Percentiles rank a stretch among this genome's conserved stretches.
These are phyloP conservation scores for Nibea albiflora DNA, from an alignment of 2,113 vertebrate species.

Conservation along the genomic window DNA sequence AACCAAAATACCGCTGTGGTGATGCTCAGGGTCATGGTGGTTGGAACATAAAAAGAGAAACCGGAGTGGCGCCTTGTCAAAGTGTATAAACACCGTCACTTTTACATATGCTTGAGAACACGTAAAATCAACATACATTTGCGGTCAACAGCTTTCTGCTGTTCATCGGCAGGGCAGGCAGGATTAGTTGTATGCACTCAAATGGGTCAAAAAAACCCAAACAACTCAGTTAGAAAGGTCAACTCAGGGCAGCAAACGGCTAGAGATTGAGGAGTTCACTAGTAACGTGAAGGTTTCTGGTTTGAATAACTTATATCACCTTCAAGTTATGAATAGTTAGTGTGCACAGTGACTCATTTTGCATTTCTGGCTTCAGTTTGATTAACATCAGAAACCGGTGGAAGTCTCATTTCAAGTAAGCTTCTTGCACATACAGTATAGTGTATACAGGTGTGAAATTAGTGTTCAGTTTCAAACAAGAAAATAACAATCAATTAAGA, in stretches of 20 bases:
- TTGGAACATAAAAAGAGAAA: constrained; percentile 79
- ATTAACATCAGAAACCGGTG: background rate
- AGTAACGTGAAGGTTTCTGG: background rate
- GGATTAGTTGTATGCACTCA: background rate
- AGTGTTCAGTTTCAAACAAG: constrained; percentile 5
- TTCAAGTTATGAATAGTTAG: background rate
- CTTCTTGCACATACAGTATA: too few relatives aligned
- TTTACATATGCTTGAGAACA: background rate
- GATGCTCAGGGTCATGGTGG: constrained; percentile 84
- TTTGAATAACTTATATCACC: background rate
- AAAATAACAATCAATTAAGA: background rate
- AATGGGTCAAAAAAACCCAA: background rate
- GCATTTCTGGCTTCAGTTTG: background rate
- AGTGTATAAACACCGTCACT: constrained; percentile 26
- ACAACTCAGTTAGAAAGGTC: background rate
- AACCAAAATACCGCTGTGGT: constrained; percentile 89
- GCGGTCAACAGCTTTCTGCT: background rate
- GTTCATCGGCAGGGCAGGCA: background rate
- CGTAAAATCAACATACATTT: background rate
- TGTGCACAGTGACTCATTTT: background rate
- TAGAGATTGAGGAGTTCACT: background rate
- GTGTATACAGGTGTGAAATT: too few relatives aligned
- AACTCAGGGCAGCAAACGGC: background rate
- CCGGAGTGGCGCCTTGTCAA: constrained; percentile 41
- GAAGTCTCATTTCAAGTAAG: background rate